Evolutionary conservation across 2,797 vertebrate species (phyloP), one percentile per base, ranked within the genome.

Genomic region (Cyclopterus lumpus): DNA sequence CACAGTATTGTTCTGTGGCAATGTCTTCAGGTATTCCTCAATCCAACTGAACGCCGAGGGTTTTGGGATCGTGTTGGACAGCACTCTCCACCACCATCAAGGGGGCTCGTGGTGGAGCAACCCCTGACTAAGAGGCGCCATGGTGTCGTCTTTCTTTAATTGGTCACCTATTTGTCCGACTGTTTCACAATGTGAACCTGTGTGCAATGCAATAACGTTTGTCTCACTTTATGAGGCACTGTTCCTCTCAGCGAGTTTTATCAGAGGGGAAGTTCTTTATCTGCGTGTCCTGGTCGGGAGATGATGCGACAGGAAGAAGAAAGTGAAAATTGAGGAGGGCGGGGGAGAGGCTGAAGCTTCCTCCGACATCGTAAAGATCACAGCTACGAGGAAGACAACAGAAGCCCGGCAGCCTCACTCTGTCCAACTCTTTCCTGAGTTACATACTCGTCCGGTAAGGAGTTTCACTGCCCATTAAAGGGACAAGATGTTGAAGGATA

Each of bases 191-290:
- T 8, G 9, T 6, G n/a, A 8, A 22, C n/a, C 6, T 30, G 42
- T 26, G 18, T n/a, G 59, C 28, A 34, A 46, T 28, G 26, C 60
- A 58, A 24, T 48, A 55, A 34, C 2, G 28, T 54, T 59, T 1
- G 0, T 18, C 18, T 28, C 5, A 18, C 73, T 90, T 88, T 78
- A 89, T 71, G 83, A 62, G n/a, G n/a, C 80, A 70, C 84, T 88
- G 83, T 85, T 76, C 32, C 59, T 64, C 42, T n/a, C 0, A 16
- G 24, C 30, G 24, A 2, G 58, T 83, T 84, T 88, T 81, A 91
- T 89, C 83, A 88, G 82, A 71, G 81, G 82, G 89, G 90, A 91
- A 84, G 86, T 18, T 79, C 59, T 88, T 92, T 90, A 91, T 92
- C 89, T 86, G 73, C 36, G 46, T 44, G 32, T 64, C 67, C 71